phyloP scores from a whole-genome alignment of 2,797 vertebrate genomes.

The Heliangelus exortis region DNA sequence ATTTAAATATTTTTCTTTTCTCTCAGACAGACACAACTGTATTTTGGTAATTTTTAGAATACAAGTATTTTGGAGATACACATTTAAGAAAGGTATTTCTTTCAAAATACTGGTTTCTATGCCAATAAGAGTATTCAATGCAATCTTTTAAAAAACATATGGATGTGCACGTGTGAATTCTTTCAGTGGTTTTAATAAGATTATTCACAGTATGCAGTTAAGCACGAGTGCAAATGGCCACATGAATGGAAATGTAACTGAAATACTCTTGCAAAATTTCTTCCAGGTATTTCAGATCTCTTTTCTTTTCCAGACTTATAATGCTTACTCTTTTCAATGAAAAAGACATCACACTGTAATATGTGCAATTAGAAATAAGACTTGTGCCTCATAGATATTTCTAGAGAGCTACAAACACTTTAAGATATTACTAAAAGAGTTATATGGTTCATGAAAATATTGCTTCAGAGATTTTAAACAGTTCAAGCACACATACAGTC shows the following conservation, averaged over 20 bases:
- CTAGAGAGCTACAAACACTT: neutral
- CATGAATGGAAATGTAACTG: neutral
- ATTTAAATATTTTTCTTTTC: neutral
- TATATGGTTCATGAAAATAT: neutral
- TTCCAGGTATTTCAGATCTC: neutral
- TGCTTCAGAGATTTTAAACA: slow-evolving; percentile 7
- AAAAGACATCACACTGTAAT: neutral
- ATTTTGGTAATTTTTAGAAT: neutral
- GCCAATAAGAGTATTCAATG: neutral
- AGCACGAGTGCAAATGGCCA: neutral
- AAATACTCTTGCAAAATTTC: neutral
- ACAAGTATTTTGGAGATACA: neutral
- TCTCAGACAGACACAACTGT: neutral
- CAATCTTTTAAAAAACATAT: neutral
- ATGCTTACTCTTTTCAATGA: neutral
- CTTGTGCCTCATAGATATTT: neutral
- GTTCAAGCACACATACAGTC: neutral
- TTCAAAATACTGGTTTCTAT: neutral
- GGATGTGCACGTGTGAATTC: neutral
- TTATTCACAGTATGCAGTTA: neutral
- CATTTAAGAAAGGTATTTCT: neutral
- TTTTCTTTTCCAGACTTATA: neutral
- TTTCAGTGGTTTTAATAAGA: neutral
- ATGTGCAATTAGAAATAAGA: neutral
- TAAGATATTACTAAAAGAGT: neutral